phyloP scores from a whole-genome alignment of 2,797 vertebrate species.

The Euthynnus affinis region DNA sequence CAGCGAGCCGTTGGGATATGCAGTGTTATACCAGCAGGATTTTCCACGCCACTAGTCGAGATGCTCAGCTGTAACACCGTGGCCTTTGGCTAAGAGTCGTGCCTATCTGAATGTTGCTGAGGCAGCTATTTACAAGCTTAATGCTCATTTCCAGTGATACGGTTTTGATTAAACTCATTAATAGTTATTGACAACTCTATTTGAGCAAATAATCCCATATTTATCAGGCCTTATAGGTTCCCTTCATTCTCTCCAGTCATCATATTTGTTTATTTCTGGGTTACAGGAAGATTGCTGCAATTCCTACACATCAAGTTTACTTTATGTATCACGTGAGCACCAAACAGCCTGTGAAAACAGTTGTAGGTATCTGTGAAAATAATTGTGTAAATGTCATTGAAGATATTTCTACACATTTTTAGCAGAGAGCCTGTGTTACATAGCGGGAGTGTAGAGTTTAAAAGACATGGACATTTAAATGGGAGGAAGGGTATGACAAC shows the following conservation, averaged over 20 bases:
- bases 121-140: conserved; percentile 31
- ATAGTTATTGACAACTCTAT: neutral
- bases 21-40: conserved; percentile 58
- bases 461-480: no score
- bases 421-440: no score
- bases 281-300: neutral
- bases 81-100: conserved; percentile 27
- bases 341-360: no score
- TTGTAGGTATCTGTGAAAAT: no score
- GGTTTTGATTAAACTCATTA: conserved; percentile 16
- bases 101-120: conserved; percentile 12
- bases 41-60: conserved; percentile 39
- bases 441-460: no score
- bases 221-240: neutral
- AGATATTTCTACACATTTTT: no score
- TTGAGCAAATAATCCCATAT: neutral
- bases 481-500: no score
- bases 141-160: conserved; percentile 15
- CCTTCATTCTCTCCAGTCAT: neutral
- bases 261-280: neutral
- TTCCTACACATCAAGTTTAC: no score
- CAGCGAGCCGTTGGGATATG: conserved; percentile 52
- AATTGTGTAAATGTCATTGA: no score
- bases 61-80: conserved; percentile 19
- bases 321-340: no score